Evolutionary conservation across 2,113 vertebrate genomes (phyloP).

Genomic region (Nerophis lumbriciformis): DNA sequence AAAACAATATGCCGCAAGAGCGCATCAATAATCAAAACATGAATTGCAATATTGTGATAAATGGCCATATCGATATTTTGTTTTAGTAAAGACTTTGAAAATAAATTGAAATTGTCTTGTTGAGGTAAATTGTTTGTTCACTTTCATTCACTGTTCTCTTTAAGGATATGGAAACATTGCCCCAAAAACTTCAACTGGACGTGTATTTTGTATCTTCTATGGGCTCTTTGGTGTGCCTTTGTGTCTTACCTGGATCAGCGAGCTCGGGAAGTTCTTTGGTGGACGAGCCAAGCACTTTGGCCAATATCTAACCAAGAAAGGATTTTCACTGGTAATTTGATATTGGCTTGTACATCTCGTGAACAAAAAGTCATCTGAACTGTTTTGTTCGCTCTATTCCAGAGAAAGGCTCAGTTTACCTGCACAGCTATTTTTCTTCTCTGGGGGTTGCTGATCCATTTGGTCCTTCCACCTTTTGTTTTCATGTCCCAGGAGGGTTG

Average conservation of each 20-base stretch:
- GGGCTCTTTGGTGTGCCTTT: constrained; percentile 94
- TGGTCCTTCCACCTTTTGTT: constrained; percentile 91
- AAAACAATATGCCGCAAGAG: no score
- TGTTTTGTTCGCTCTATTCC: constrained; percentile 19
- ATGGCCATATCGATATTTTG: no score
- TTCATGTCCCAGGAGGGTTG: constrained; percentile 96
- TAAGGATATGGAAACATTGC: constrained; percentile 95
- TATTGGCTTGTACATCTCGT: not conserved
- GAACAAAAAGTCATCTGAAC: constrained; percentile 3
- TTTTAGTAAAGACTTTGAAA: not conserved
- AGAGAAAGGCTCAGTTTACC: constrained; percentile 94
- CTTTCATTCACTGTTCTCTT: not conserved
- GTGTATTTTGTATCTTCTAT: constrained; percentile 95
- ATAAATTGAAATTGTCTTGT: not conserved
- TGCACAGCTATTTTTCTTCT: constrained; percentile 93
- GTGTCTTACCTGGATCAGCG: constrained; percentile 96
- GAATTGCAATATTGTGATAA: no score
- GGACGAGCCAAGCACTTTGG: constrained; percentile 93
- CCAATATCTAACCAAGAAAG: constrained; percentile 89
- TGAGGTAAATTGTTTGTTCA: not conserved
- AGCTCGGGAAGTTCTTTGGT: constrained; percentile 96
- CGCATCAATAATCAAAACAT: no score
- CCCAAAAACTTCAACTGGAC: constrained; percentile 86
- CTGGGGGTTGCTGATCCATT: constrained; percentile 90
- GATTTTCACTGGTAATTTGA: constrained; percentile 82